Evolutionary conservation across 2,888 invertebrate species (phyloP), one percentile per base, ranked within the genome.

Genomic region (Abscondita cerata): DNA sequence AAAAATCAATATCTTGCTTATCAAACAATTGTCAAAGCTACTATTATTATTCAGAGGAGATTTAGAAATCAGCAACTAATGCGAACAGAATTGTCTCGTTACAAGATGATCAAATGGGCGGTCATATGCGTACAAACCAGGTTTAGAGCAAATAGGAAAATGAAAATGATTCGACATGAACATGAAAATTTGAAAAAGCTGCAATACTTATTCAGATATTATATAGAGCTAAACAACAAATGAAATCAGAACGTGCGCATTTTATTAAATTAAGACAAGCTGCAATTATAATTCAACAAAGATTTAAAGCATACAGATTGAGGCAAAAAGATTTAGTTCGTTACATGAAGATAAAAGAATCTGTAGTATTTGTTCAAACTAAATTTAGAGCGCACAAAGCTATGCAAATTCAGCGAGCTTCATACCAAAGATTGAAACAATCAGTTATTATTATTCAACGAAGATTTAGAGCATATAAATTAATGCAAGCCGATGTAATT

Each of bases 321-420:
- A 80, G 81, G 78, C 75, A 77, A 61, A 70, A 70, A 64, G 75
- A 81, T 36, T 78, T 80, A 51, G 65, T 74, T 1, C 68, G 73
- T 19, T 86, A 81, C 68, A 59, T 75, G 9, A 68, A 69, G 16
- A 71, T 77, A n/a, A 75, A 78, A 65, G 73, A 73, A 19, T 80
- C 84, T 1, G 78, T 76, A 46, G 58, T 79, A 11, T 68, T 72
- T 13, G 80, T 87, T 62, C 86, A 87, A 73, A 75, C 69, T 51
- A 63, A 64, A 38, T 65, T 54, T 57, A 56, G 60, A 55, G 58
- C 64, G 13, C 59, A 62, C 2, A 44, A 19, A 25, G 8, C 66
- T 1, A 73, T 72, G 70, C 70, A 58, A 46, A 6, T 31, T 9
- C 52, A 62, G 19, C 36, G 47, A 5, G 2, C 25, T 31, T 15